These are phyloP conservation scores for Pinna nobilis DNA, from an alignment of 1,140 invertebrate genomes.

Conservation along the genomic window DNA sequence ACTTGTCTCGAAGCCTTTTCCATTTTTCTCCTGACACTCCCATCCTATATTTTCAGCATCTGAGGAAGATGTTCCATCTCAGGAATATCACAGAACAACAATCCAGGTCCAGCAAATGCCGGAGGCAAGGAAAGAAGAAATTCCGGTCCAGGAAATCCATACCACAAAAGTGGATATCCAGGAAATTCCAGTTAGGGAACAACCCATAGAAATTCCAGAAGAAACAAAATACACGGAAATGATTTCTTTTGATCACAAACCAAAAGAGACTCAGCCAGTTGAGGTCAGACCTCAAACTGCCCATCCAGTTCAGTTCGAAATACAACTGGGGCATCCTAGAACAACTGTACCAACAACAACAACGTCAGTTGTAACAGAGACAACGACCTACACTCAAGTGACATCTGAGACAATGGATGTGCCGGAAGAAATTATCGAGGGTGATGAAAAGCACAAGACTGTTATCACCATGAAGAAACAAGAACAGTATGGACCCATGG, in stretches of 20 bases:
- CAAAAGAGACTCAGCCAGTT: conserved; percentile 31
- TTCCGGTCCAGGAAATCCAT: conserved; percentile 33
- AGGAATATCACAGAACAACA: conserved; percentile 65
- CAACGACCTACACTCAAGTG: conserved; percentile 59
- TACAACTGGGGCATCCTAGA: conserved; percentile 56
- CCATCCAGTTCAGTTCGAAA: conserved; percentile 47
- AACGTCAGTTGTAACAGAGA: conserved; percentile 55
- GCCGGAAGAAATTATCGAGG: conserved; percentile 56
- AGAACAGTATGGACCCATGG: conserved; percentile 54
- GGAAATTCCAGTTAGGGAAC: conserved; percentile 19
- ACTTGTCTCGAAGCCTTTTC: neutral
- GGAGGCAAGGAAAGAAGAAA: conserved; percentile 25
- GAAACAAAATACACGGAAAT: conserved; percentile 50
- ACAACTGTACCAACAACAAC: conserved; percentile 47
- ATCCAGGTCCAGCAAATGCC: conserved; percentile 65
- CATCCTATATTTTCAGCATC: conserved; percentile 50
- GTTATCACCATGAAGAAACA: conserved; percentile 53
- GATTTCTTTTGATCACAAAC: conserved; percentile 45
- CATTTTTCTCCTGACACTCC: conserved; percentile 7
- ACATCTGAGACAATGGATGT: conserved; percentile 49
- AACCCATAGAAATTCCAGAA: conserved; percentile 46
- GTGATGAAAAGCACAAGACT: conserved; percentile 52
- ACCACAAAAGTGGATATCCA: conserved; percentile 21
- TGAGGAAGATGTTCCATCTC: conserved; percentile 61
- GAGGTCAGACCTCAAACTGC: conserved; percentile 19